Evolutionary conservation across 2,113 vertebrate species (phyloP), one percentile per base, ranked within the genome.

Genomic region (Dipodomys spectabilis): DNA sequence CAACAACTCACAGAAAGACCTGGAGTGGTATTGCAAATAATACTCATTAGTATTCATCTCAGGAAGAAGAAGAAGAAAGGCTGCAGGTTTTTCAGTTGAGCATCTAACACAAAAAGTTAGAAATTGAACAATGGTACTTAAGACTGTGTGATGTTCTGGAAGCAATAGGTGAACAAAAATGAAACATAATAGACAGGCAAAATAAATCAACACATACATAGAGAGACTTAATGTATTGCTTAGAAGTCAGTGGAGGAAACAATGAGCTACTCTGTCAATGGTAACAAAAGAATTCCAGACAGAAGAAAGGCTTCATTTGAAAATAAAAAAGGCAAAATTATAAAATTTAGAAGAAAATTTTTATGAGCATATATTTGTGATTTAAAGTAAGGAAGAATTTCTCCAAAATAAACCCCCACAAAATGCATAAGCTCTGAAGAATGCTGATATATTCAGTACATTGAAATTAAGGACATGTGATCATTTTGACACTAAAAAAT

Each of bases 401-500:
- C 39, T 69, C 65, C 65, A 57, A 57, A 57, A 57, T 13, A 57
- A 49, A 67, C 49, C 49, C 49, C 53, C 39, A 39, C 39, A 57
- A 74, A 92, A 93, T 60, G 30, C 64, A 75, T 9, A 30, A 68
- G 65, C 30, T 32, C 44, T 78, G 10, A 77, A 86, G 35, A 67
- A 85, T 73, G 45, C 62, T 23, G 22, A 25, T 64, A n/a, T 49
- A 18, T 60, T 84, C 32, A 84, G 2, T 28, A 77, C 68, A 84
- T 62, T 80, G 79, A 80, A 88, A 90, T 71, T 79, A 80, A 86
- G 73, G 81, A 74, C 10, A 64, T 78, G 28, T 45, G 49, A 75
- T 94, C 30, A 49, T 95, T 77, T 79, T 80, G 82, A 81, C 0
- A 32, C 25, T 35, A 60, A 64, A 85, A 95, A 71, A 49, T 81